phyloP scores from a whole-genome alignment of 2,888 invertebrate species.

The Zygogramma bicolorata region DNA sequence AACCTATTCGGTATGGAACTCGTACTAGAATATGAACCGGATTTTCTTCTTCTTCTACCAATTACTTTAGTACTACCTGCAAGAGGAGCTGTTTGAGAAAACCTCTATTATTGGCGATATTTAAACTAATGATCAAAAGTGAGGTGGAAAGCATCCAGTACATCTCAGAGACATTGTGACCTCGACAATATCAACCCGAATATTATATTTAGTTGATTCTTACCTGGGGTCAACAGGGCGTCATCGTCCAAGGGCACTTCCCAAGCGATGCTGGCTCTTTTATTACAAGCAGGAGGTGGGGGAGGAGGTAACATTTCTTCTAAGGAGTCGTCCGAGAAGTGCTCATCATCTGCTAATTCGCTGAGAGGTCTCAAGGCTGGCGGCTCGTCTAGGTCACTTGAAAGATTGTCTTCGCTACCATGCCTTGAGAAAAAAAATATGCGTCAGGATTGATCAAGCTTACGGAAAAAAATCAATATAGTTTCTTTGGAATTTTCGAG shows the following conservation, averaged over 20 bases:
- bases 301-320: constrained; percentile 82
- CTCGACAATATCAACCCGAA: too few relatives aligned
- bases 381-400: constrained; percentile 61
- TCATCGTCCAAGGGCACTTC: constrained; percentile 84
- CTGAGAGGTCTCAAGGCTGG: constrained; percentile 58
- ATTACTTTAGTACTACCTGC: constrained; percentile 62
- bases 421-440: constrained; percentile 40
- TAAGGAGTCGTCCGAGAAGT: constrained; percentile 87
- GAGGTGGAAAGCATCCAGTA: too few relatives aligned
- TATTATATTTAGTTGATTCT: constrained; percentile 50
- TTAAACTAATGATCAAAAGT: too few relatives aligned
- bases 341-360: constrained; percentile 70
- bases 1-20: constrained; percentile 79
- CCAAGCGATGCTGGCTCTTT: constrained; percentile 88
- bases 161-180: too few relatives aligned
- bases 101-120: background rate
- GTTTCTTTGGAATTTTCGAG: too few relatives aligned
- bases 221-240: constrained; percentile 75
- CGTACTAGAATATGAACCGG: constrained; percentile 74
- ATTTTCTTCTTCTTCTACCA: constrained; percentile 58
- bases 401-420: constrained; percentile 63
- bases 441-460: background rate
- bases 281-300: constrained; percentile 69
- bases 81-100: background rate
- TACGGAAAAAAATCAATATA: too few relatives aligned